Evolutionary conservation across 23 tunicate species (phyloP).

Genomic region (Trididemnum clinides): DNA sequence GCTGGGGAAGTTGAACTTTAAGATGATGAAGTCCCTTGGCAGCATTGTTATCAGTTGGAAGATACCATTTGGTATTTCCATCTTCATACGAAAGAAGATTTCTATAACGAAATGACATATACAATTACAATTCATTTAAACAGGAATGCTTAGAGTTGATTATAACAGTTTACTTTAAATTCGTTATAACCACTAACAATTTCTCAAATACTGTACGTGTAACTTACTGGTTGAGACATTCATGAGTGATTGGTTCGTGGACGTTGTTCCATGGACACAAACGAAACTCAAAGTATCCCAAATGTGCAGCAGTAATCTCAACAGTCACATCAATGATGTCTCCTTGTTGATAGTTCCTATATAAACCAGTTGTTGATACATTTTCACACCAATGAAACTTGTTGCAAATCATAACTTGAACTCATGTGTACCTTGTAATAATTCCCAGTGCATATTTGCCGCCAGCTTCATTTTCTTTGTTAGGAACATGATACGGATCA

Average conservation of each 20-base stretch:
- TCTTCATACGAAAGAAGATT: background rate
- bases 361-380: too few species aligned
- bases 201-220: too few species aligned
- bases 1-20: constrained; percentile 28
- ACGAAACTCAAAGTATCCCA: constrained; percentile 65
- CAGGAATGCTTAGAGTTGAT: background rate
- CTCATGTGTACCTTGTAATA: constrained; percentile 61
- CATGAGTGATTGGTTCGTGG: constrained; percentile 42
- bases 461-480: constrained; percentile 78
- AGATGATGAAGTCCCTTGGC: background rate
- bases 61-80: background rate
- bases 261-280: constrained; percentile 63
- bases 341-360: constrained; percentile 43
- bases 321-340: constrained; percentile 39
- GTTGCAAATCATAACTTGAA: too few species aligned
- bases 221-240: constrained; percentile 56
- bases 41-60: background rate
- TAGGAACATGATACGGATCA: constrained; percentile 53
- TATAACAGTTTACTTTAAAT: too few species aligned
- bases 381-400: too few species aligned
- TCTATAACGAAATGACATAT: too few species aligned
- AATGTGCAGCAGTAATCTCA: constrained; percentile 56
- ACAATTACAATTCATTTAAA: too few species aligned
- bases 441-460: constrained; percentile 91
- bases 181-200: too few species aligned